Percentiles rank a stretch among this genome's conserved stretches.
phyloP scores from a whole-genome alignment of 1,140 invertebrate genomes.

The Drosophila nasuta region DNA sequence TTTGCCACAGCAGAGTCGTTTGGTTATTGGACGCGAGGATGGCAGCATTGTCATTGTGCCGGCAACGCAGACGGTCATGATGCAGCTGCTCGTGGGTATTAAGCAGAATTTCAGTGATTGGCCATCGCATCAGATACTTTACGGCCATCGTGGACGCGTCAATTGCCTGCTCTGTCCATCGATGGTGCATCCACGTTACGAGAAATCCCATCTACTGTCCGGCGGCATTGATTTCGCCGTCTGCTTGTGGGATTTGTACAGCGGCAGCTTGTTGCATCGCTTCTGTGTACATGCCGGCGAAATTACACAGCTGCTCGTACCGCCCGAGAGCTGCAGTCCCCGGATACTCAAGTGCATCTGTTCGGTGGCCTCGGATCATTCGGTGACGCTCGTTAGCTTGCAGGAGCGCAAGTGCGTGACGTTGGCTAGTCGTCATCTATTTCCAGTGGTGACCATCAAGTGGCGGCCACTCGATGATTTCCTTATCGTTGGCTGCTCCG shows the following conservation, averaged over 20 bases:
- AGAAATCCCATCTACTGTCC: slow-evolving; percentile 95
- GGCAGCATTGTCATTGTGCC: slow-evolving; percentile 98
- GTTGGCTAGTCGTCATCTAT: slow-evolving; percentile 97
- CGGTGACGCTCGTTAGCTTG: slow-evolving; percentile 96
- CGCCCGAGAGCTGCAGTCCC: slow-evolving; percentile 95
- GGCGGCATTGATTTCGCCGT: slow-evolving; percentile 99
- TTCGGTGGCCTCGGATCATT: slow-evolving; percentile 98
- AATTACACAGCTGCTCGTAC: slow-evolving; percentile 95
- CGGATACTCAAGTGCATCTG: slow-evolving; percentile 98
- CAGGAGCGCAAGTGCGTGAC: slow-evolving; percentile 98
- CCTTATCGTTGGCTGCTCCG: slow-evolving; percentile 98
- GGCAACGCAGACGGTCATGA: slow-evolving; percentile 97
- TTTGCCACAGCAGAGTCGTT: slow-evolving; percentile 94
- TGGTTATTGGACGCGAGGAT: slow-evolving; percentile 97
- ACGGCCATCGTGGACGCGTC: slow-evolving; percentile 96
- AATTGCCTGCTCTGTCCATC: slow-evolving; percentile 98
- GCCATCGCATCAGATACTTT: slow-evolving; percentile 94
- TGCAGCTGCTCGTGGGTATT: slow-evolving; percentile 95
- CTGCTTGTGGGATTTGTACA: slow-evolving; percentile 98
- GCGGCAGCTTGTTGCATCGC: slow-evolving; percentile 94
- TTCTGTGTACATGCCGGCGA: slow-evolving; percentile 98
- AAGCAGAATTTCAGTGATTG: slow-evolving; percentile 96
- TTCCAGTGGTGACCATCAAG: slow-evolving; percentile 97
- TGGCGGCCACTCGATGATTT: slow-evolving; percentile 99
- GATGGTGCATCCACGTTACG: slow-evolving; percentile 96